phyloP scores from a whole-genome alignment of 2,113 vertebrate genomes.

The Glaucidium brasilianum region DNA sequence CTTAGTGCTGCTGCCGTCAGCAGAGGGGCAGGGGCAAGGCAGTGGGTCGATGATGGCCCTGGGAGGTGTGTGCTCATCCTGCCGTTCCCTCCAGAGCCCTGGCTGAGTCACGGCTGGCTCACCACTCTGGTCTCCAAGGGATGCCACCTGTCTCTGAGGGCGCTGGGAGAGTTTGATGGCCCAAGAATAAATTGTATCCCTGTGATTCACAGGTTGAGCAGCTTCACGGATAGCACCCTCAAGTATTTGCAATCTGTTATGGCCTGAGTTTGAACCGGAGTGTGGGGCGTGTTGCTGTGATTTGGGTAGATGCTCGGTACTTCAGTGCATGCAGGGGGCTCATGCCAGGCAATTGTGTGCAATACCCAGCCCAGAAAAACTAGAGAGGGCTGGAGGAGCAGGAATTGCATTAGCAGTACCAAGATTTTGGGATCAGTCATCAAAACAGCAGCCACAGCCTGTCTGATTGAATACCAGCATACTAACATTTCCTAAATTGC shows the following conservation, averaged over 20 bases:
- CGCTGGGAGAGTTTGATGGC: not conserved
- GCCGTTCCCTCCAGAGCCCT: rapidly evolving
- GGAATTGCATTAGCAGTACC: not conserved
- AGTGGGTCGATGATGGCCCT: not conserved
- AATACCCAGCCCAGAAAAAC: not conserved
- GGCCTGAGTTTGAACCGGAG: not conserved
- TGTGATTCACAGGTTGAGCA: not conserved
- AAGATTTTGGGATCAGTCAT: not conserved
- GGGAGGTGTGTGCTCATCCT: not conserved
- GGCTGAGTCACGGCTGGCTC: not conserved
- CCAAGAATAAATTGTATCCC: not conserved
- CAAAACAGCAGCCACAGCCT: not conserved
- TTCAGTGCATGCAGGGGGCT: not conserved
- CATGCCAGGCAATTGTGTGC: not conserved
- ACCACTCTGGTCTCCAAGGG: not conserved
- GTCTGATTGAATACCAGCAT: not conserved
- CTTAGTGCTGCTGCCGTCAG: not conserved
- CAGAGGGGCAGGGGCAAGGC: rapidly evolving
- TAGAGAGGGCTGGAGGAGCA: not conserved
- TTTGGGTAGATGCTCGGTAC: not conserved
- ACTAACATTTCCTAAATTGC: not conserved
- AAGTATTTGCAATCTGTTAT: not conserved
- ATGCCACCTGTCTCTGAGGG: not conserved
- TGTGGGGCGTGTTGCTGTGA: not conserved
- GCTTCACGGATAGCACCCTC: not conserved